Base-by-base conservation (phyloP, 1,140 invertebrate species). In the Drosophila sucinea region DNA sequence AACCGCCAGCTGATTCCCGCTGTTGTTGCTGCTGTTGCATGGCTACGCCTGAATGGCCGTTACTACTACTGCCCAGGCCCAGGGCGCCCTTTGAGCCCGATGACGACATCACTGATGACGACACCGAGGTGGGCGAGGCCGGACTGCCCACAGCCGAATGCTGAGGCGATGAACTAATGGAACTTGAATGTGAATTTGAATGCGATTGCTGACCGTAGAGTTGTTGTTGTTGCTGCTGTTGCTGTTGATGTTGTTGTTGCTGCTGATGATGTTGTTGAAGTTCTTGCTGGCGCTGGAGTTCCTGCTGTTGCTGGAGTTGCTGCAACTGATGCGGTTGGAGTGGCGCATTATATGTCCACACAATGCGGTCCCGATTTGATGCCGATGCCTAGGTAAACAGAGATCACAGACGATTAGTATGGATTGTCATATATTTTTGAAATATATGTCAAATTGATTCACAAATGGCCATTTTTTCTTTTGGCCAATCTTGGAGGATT, bases 341-440 rank as follows among this genome's bases (percentile, higher is more conserved):
- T 10, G 96, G 96, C 29, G 96, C 96, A 92, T 98, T 97, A 93
- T 97, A 97, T n/a, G 96, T 97, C 97, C 97, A 97, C 10, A 97
- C 96, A 76, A 97, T 97, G 71, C 96, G 94, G 85, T 95, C 91
- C 61, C 91, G 89, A 90, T 91, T 91, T 60, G 91, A 92, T 27
- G 44, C 44, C 8, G 44, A 51, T 58, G 80, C 84, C 91, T 90
- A 81, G 40, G 25, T 65, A 33, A 56, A 47, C 25, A 47, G 44
- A 77, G 29, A 81, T 54, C 68, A 29, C 38, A 74, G 40, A 51
- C 44, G 56, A 87, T 86, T 86, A 86, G 72, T 67, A 35, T 25
- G 10, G 4, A 60, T 11, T 25, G 3, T 30, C 68, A 72, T 65
- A 29, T 5, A n/a, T 11, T 38, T 62, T 70, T 11, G 6, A 29